A percentile compares a stretch with the other conserved stretches of the same genome.
phyloP scores from a whole-genome alignment of 2,113 vertebrate species.

The Sapajus apella region DNA sequence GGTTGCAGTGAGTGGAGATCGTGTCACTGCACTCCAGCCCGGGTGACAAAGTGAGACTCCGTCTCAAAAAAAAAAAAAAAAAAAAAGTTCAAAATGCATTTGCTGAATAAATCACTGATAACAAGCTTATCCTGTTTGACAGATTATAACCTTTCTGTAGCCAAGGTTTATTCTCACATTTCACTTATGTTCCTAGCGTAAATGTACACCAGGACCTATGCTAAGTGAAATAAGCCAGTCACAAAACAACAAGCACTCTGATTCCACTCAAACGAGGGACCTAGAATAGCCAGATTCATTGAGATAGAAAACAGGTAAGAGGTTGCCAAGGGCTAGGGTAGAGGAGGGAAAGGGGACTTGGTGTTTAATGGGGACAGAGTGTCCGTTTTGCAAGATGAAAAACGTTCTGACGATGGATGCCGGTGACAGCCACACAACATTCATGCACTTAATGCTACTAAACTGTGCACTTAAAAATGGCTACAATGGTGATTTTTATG shows the following conservation, averaged over 20 bases:
- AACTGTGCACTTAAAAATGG: background rate
- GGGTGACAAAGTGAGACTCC: too few relatives aligned
- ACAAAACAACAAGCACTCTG: background rate
- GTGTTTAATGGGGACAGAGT: background rate
- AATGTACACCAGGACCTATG: background rate
- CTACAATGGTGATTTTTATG: background rate
- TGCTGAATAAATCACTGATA: background rate
- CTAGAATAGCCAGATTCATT: background rate
- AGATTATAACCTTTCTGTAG: background rate
- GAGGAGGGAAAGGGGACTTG: background rate
- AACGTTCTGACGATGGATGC: background rate
- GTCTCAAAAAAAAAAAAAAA: too few relatives aligned
- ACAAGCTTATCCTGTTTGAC: background rate
- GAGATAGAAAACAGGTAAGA: background rate
- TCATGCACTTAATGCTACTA: fast-evolving
- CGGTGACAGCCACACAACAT: fast-evolving
- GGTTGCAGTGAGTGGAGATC: too few relatives aligned
- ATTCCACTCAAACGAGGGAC: background rate
- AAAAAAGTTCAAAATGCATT: background rate
- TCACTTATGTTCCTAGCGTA: background rate
- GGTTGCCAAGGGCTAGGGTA: background rate
- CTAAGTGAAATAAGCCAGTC: background rate
- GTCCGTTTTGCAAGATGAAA: background rate
- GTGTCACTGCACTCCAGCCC: too few relatives aligned
- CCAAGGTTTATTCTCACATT: background rate